Base-by-base conservation (phyloP, 2,113 vertebrate genomes). In the Leptosomus discolor region DNA sequence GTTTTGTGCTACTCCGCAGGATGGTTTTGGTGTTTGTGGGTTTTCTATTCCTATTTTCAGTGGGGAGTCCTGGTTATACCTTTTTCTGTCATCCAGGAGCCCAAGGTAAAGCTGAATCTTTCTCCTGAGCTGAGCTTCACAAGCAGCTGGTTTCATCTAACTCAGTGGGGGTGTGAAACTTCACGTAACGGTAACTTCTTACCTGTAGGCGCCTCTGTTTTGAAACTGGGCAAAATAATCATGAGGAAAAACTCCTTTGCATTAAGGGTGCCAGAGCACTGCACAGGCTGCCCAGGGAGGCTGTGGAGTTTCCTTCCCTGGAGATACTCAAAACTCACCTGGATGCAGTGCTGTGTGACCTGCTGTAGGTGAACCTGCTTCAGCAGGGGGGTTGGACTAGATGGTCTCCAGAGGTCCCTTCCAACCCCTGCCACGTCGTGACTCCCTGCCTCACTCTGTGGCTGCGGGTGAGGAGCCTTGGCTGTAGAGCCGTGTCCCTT, bases 141-240 rank as follows among this genome's bases (percentile, higher is more conserved):
- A 15, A 36, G 70, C 34, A 61, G 27, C 63, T 57, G 82, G 17
- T 73, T 86, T 51, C 30, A 12, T 17, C n/a, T 48, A 24, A 48
- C 75, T 76, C 63, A 48, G 58, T 0, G 70, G 71, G 54, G 45
- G 34, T 27, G 27, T 65, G 70, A 53, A 51, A 19, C 36, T n/a
- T 67, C 46, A 3, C 0, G 0, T 15, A 30, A 34, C 2, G 2
- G 0, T 18, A 48, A 34, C 48, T 46, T 34, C 45, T 57, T 53
- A 8, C 41, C 54, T 48, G 63, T 27, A 63, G 50, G 26, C 39
- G 16, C 41, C 21, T 93, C 7, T n/a, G 58, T 34, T 3, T 1
- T 32, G 54, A 36, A 60, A 3, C 24, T 65, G 41, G 61, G 48
- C 19, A 3, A 34, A 1, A 9, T 13, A 7, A 9, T 23, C 5